A percentile compares a stretch with the other conserved stretches of the same genome.
Conservation (phyloP, 23 tunicate species). For the Trididemnum miniatum region DNA sequence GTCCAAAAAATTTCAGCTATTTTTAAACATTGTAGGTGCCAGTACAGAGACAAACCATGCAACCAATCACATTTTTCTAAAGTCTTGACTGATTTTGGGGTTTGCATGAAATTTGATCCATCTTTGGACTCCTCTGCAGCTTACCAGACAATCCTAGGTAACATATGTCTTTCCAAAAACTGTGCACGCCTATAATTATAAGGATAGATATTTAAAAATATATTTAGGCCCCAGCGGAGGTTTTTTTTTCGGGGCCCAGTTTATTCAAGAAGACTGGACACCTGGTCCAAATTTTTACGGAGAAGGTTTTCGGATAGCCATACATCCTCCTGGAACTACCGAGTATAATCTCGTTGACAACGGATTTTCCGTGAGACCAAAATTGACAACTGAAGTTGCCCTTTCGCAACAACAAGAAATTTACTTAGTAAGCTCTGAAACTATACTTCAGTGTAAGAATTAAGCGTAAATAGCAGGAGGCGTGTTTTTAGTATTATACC, state of each 20-base stretch:
- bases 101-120: conserved; percentile 51
- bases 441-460: no score
- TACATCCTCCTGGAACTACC: conserved; percentile 41
- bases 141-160: conserved; percentile 46
- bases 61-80: neutral
- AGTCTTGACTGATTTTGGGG: conserved; percentile 46
- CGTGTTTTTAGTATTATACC: no score
- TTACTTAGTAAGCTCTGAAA: neutral
- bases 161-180: no score
- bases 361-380: conserved; percentile 5
- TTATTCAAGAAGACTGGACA: conserved; percentile 47
- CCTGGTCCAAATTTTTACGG: conserved; percentile 38
- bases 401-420: neutral
- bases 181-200: no score
- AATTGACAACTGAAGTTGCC: neutral
- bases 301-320: conserved; percentile 36
- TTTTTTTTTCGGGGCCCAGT: neutral
- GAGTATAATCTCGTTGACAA: neutral
- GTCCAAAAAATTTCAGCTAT: no score
- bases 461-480: no score
- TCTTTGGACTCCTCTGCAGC: neutral
- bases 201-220: neutral
- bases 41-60: conserved; percentile 35
- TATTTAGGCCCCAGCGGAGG: conserved; percentile 19
- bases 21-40: conserved; percentile 49